Conservation (phyloP, 2,113 vertebrate genomes). For the Paratilapia polleni region DNA sequence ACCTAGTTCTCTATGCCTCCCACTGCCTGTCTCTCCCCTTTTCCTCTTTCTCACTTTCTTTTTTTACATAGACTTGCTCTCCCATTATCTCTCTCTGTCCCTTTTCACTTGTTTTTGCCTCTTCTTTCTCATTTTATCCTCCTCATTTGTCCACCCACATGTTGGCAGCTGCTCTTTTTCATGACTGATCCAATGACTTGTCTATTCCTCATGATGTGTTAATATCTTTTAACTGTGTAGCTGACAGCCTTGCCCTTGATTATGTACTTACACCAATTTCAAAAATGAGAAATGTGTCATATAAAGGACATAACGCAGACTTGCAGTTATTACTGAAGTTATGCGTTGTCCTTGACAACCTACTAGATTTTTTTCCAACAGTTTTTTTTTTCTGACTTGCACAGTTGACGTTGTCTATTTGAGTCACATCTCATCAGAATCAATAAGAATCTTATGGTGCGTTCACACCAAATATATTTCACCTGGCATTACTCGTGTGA, state of each 20-base stretch:
- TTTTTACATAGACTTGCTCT: constrained; percentile 33
- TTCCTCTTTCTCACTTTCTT: constrained; percentile 21
- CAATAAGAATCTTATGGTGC: too few species aligned
- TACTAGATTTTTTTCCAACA: not conserved
- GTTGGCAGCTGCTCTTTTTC: constrained; percentile 19
- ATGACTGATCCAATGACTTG: constrained; percentile 26
- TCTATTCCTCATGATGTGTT: constrained; percentile 16
- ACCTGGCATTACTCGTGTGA: too few species aligned
- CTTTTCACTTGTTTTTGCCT: constrained; percentile 7
- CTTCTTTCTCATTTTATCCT: constrained; percentile 5
- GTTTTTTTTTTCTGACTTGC: not conserved
- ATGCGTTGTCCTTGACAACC: not conserved
- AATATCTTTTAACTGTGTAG: not conserved
- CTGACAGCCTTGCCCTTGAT: constrained; percentile 11
- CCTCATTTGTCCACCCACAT: constrained; percentile 6
- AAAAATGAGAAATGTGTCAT: not conserved
- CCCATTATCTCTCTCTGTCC: not conserved
- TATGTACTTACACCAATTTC: not conserved
- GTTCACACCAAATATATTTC: too few species aligned
- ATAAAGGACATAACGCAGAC: not conserved
- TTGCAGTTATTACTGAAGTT: not conserved
- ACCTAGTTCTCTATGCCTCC: constrained; percentile 75
- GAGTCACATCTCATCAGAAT: too few species aligned
- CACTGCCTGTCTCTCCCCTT: constrained; percentile 46
- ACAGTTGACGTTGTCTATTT: not conserved